These are phyloP conservation scores for Arctocebus calabarensis DNA, from an alignment of 2,797 vertebrate species.

Conservation along the genomic window DNA sequence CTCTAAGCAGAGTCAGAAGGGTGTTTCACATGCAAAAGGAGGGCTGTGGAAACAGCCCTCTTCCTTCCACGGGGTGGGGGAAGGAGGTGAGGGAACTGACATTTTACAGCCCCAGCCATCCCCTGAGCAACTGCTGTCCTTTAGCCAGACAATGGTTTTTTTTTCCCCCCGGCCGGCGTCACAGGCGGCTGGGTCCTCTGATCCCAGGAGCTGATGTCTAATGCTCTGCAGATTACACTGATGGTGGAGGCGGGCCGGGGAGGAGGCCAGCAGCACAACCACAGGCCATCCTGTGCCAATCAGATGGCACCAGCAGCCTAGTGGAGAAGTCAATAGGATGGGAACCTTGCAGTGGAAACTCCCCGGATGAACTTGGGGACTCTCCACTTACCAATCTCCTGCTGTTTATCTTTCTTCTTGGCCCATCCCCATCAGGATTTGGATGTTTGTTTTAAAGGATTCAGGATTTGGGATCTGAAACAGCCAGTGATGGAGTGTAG, in stretches of 20 bases:
- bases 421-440: background rate
- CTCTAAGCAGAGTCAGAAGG: background rate
- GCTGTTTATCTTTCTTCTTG: constrained; percentile 65
- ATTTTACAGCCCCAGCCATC: background rate
- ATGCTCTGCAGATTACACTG: constrained; percentile 25
- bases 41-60: background rate
- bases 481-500: background rate
- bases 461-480: background rate
- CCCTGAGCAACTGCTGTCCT: background rate
- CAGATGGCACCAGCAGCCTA: background rate
- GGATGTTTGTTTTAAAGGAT: constrained; percentile 64
- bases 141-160: background rate
- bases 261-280: background rate
- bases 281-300: background rate
- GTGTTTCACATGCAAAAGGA: background rate
- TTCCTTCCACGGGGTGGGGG: background rate
- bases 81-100: background rate
- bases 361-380: constrained; percentile 43
- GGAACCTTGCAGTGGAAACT: constrained; percentile 67
- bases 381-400: background rate
- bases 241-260: background rate
- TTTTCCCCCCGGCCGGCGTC: background rate
- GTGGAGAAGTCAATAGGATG: background rate
- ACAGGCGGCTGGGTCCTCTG: background rate
- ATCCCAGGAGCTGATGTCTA: constrained; percentile 31